These are phyloP conservation scores for Typhlichthys eigenmanni DNA, from an alignment of 2,797 vertebrate genomes.

Conservation along the genomic window DNA sequence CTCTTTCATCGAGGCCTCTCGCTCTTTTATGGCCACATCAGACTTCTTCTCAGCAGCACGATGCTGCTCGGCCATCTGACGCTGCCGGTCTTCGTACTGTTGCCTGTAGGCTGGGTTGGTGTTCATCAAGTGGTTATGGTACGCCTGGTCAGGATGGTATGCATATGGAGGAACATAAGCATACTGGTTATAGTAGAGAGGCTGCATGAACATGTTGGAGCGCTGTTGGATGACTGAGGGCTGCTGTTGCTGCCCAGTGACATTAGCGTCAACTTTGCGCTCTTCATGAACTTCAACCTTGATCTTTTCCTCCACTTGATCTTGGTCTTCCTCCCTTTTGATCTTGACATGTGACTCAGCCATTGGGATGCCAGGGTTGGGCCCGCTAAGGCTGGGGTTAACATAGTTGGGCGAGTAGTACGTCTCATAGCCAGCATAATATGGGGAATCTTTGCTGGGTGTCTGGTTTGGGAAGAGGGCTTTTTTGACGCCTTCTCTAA, in stretches of 20 bases:
- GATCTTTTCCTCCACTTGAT: conserved; percentile 84
- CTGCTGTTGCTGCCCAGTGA: conserved; percentile 85
- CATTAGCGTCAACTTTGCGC: conserved; percentile 84
- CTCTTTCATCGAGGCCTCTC: conserved; percentile 86
- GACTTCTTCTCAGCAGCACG: conserved; percentile 89
- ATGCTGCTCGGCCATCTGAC: conserved; percentile 88
- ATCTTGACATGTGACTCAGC: conserved; percentile 85
- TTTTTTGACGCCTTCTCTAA: conserved; percentile 94
- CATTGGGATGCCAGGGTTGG: conserved; percentile 77
- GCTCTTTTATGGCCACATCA: conserved; percentile 87
- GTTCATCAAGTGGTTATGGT: conserved; percentile 93
- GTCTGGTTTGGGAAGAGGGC: conserved; percentile 88
- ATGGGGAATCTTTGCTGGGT: conserved; percentile 91
- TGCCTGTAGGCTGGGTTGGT: conserved; percentile 91
- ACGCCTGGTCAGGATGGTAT: conserved; percentile 91
- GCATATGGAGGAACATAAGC: conserved; percentile 95
- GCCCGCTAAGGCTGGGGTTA: conserved; percentile 88
- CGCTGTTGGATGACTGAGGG: conserved; percentile 97
- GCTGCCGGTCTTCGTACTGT: conserved; percentile 93
- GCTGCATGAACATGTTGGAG: conserved; percentile 98
- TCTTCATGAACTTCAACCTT: conserved; percentile 90
- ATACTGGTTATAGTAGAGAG: conserved; percentile 98
- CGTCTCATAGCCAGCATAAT: conserved; percentile 89
- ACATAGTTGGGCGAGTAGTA: conserved; percentile 95
- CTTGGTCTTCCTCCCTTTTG: conserved; percentile 94